These are phyloP conservation scores for Chionodraco myersi DNA, from an alignment of 2,113 vertebrate species.

Conservation along the genomic window DNA sequence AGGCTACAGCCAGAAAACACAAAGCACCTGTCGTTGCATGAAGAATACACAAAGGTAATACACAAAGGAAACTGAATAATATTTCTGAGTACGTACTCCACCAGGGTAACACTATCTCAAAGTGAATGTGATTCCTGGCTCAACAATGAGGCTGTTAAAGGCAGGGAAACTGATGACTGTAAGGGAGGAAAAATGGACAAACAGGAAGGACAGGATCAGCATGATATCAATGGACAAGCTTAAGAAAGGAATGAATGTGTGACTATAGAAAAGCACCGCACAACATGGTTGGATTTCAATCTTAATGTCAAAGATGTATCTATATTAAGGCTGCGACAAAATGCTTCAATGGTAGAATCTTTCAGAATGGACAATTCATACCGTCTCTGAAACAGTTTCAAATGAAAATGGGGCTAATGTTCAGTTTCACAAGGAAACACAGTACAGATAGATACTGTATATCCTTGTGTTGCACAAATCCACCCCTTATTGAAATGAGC, in stretches of 20 bases:
- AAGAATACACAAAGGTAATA: neutral
- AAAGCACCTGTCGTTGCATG: constrained; percentile 25
- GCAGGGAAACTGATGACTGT: neutral
- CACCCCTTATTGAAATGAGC: too few species aligned
- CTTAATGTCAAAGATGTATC: neutral
- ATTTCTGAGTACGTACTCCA: neutral
- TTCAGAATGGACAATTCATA: neutral
- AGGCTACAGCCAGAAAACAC: constrained; percentile 9
- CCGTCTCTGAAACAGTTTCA: neutral
- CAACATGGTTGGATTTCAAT: neutral
- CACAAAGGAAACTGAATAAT: neutral
- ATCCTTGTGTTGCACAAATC: too few species aligned
- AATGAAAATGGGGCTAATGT: neutral
- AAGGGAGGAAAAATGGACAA: constrained; percentile 39
- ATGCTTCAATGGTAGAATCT: neutral
- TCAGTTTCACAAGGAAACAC: neutral
- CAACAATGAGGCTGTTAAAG: neutral
- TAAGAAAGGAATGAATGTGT: constrained; percentile 35
- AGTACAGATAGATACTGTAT: neutral
- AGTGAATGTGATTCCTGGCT: neutral
- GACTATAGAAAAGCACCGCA: neutral
- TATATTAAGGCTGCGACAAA: neutral
- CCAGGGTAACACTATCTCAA: neutral
- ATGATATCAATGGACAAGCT: constrained; percentile 6
- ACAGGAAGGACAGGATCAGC: constrained; percentile 70